Percentiles rank a stretch among this genome's conserved stretches.
Evolutionary conservation across 2,113 vertebrate genomes (phyloP).

Genomic region (Pan troglodytes): DNA sequence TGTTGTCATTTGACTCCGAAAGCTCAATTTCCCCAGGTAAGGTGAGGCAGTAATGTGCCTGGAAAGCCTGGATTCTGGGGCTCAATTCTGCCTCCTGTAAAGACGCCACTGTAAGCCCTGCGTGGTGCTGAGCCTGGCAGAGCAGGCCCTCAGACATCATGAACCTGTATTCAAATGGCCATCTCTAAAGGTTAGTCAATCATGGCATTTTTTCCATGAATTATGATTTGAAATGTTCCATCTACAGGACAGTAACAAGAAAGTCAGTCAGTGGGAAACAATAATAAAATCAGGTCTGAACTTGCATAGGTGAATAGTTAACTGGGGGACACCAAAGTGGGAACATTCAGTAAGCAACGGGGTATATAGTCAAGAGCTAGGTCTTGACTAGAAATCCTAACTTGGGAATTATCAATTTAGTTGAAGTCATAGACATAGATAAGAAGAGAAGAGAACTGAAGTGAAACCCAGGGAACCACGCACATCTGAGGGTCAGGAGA

Average conservation of each 20-base stretch:
- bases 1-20: background rate
- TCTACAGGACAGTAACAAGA: background rate
- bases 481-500: background rate
- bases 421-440: background rate
- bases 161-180: background rate
- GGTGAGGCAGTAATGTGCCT: background rate
- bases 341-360: rapidly evolving
- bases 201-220: background rate
- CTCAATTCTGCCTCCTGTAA: background rate
- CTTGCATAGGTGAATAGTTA: background rate
- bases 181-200: background rate
- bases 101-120: background rate
- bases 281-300: background rate
- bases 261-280: background rate
- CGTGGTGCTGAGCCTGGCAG: background rate
- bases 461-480: background rate
- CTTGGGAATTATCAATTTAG: background rate
- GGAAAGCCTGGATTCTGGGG: background rate
- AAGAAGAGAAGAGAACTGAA: background rate
- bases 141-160: background rate
- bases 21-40: background rate
- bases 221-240: background rate
- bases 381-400: background rate
- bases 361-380: background rate
- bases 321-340: background rate